A percentile compares a stretch with the other conserved stretches of the same genome.
These are phyloP conservation scores for Chloromyia formosa DNA, from an alignment of 2,888 invertebrate species.

Conservation along the genomic window DNA sequence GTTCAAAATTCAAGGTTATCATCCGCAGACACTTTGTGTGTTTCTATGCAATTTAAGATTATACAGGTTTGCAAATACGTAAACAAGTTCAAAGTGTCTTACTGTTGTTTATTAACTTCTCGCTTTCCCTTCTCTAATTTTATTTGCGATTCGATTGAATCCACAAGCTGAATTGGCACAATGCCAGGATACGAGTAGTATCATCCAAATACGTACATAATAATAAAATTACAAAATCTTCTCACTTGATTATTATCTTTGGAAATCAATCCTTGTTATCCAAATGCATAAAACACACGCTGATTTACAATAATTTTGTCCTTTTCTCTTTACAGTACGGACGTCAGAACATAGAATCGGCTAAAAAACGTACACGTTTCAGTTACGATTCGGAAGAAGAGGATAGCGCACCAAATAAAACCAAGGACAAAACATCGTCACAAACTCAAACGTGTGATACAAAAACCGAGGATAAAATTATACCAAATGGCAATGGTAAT, in stretches of 20 bases:
- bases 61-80: neutral
- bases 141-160: too few relatives aligned
- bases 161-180: too few relatives aligned
- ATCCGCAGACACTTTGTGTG: neutral
- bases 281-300: too few relatives aligned
- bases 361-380: slow-evolving; percentile 67
- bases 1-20: slow-evolving; percentile 7
- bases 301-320: neutral
- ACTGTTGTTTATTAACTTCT: too few relatives aligned
- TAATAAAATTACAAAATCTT: too few relatives aligned
- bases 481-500: slow-evolving; percentile 46
- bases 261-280: too few relatives aligned
- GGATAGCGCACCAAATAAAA: slow-evolving; percentile 50
- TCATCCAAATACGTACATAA: too few relatives aligned
- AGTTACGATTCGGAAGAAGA: slow-evolving; percentile 66
- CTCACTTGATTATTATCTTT: too few relatives aligned
- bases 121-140: too few relatives aligned
- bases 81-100: too few relatives aligned
- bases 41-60: slow-evolving; percentile 4
- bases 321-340: slow-evolving; percentile 74
- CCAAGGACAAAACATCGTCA: neutral
- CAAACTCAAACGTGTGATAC: slow-evolving; percentile 48
- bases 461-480: slow-evolving; percentile 48
- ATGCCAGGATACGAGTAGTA: too few relatives aligned
- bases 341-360: slow-evolving; percentile 79